Evolutionary conservation across 2,888 invertebrate genomes (phyloP), one percentile per base, ranked within the genome.

Genomic region (Agrochola lychnidis): DNA sequence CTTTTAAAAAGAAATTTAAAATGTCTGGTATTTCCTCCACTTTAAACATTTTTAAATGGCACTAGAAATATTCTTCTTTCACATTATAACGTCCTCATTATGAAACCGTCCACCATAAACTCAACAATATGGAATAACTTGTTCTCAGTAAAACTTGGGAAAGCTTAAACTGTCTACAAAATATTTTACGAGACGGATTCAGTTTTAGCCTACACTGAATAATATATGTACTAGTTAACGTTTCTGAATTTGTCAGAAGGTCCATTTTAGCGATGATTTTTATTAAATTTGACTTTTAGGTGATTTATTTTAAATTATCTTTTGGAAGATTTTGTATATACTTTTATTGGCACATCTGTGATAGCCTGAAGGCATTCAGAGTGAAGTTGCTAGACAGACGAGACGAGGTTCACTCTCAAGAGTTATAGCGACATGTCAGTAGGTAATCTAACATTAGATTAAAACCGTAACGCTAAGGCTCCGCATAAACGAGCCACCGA

Each of bases 111-210:
- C 85, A 83, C 83, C 85, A 83, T 70, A 82, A 83, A 85, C 82
- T 83, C 83, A 83, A 83, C 83, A 82, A 83, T 82, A 82, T 74
- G 83, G 86, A 83, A 83, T 66, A 78, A 82, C 85, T 85, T 74
- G 73, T 82, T 81, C 78, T 10, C 61, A 66, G 82, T 59, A 63
- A 73, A 81, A 81, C 84, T 81, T 79, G 66, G 57, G 36, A 71
- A 63, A 81, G 61, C 64, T 76, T 81, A 70, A 81, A 72, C 53
- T 69, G 78, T 51, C 68, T 36, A 69, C 78, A 64, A 85, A 73
- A 81, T 73, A 70, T 73, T 82, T 73, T 73, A 69, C 19, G 57
- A 69, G 64, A 45, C 63, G 69, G 19, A 56, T 64, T 76, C 64
- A 66, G 62, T 70, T 84, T 84, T 66, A 84, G 69, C 30, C 51